phyloP scores from a whole-genome alignment of 2,797 vertebrate species.

The Microcaecilia unicolor region DNA sequence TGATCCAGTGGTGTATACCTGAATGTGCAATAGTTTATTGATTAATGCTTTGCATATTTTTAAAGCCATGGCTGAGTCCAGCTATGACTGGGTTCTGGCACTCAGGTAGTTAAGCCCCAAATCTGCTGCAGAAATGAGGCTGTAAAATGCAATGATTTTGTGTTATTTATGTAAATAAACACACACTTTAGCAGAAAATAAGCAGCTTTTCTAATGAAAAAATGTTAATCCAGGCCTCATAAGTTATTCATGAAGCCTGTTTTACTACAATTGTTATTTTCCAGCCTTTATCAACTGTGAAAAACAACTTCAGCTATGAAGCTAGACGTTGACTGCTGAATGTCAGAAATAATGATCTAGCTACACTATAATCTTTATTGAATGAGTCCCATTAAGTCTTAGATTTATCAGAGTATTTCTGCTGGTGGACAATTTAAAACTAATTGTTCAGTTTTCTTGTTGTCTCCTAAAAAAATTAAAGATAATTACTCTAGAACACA shows the following conservation, averaged over 20 bases:
- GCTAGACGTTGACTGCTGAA: slow-evolving; percentile 9
- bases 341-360: slow-evolving; percentile 29
- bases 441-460: slow-evolving; percentile 14
- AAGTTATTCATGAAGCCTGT: slow-evolving; percentile 29
- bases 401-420: slow-evolving; percentile 18
- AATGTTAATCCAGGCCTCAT: slow-evolving; percentile 21
- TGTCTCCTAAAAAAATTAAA: slow-evolving; percentile 4
- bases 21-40: neutral
- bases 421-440: slow-evolving; percentile 10
- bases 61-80: slow-evolving; percentile 6
- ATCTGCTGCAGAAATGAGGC: neutral
- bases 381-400: slow-evolving; percentile 10
- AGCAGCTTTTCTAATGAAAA: slow-evolving; percentile 27
- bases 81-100: neutral
- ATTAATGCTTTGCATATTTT: slow-evolving; percentile 1
- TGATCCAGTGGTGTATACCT: neutral
- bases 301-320: slow-evolving; percentile 12
- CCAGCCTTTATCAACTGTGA: slow-evolving; percentile 17
- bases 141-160: neutral
- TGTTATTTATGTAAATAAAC: slow-evolving; percentile 23
- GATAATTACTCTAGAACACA: slow-evolving; percentile 1
- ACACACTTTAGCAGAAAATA: slow-evolving; percentile 12
- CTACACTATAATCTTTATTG: slow-evolving; percentile 11
- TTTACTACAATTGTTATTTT: slow-evolving; percentile 21
- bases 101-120: slow-evolving; percentile 19